Base-by-base conservation (phyloP, 2,113 vertebrate species). In the Tragelaphus scriptus region DNA sequence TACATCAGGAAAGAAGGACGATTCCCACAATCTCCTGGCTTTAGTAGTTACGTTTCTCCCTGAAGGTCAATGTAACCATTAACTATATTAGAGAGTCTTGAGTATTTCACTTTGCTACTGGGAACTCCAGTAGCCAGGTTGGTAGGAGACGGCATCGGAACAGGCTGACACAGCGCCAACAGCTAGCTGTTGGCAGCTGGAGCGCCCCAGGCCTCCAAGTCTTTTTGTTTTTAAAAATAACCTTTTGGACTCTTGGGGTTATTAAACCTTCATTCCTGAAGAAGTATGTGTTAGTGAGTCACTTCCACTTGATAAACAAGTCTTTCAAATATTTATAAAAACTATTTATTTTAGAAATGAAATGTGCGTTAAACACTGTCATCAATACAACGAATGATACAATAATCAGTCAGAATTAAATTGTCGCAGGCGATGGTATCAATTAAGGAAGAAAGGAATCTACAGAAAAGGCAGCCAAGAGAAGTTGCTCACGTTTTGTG, bases 71-170 rank as follows among this genome's bases (percentile, higher is more conserved):
- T 6, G n/a, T 40, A 75, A 19, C 19, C 19, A 13, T 75, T 10
- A 40, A 40, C 68, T 75, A 36, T 75, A 75, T 11, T 12, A 75
- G 19, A 68, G 16, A 40, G 68, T 75, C 68, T 12, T 71, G 68
- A 75, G 68, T 75, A 75, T 75, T 23, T 40, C 19, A 3, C 68
- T 75, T 23, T 75, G 68, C n/a, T 75, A 40, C 68, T 40, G 19
- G 68, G n/a, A 75, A 75, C 40, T 23, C 68, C 19, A 23, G 68
- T 40, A 75, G n/a, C 10, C 68, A 12, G 68, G 68, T 40, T 75
- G 19, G n/a, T 23, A 40, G n/a, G n/a, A 71, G n/a, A 71, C 0
- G n/a, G n/a, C 19, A 23, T 40, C n/a, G 0, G 23, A 40, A 40
- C 68, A 71, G n/a, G 19, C n/a, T 40, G n/a, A 71, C 68, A 71